Evolutionary conservation across 2,113 vertebrate species (phyloP).

Genomic region (Hystrix cristata): DNA sequence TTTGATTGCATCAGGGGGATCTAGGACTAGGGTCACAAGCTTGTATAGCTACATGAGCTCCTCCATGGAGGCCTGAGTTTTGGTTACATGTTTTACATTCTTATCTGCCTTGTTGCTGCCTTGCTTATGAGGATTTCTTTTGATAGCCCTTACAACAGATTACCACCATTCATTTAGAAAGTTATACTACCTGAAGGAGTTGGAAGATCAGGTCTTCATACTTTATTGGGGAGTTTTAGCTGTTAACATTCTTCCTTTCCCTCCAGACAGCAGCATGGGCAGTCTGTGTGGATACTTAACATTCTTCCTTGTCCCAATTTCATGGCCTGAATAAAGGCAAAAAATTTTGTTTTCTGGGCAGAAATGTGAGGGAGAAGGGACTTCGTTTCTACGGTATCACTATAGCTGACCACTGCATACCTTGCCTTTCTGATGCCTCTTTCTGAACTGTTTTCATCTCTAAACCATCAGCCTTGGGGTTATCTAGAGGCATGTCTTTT

Average conservation of each 20-base stretch:
- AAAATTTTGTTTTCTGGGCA: not conserved
- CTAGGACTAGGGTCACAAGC: not conserved
- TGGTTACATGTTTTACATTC: not conserved
- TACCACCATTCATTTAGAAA: not conserved
- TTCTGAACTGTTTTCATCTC: not conserved
- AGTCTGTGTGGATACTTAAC: not conserved
- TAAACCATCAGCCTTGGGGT: no score
- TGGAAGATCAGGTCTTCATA: not conserved
- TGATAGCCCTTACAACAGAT: not conserved
- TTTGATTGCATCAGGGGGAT: not conserved
- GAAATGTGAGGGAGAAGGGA: not conserved
- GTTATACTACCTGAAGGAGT: not conserved
- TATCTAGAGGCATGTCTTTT: not conserved
- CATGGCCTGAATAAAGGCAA: not conserved
- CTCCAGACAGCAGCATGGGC: not conserved
- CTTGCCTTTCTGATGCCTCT: not conserved
- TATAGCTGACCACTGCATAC: not conserved
- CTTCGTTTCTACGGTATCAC: no score
- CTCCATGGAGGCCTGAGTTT: not conserved
- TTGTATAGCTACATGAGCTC: not conserved
- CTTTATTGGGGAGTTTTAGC: not conserved
- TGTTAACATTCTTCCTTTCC: not conserved
- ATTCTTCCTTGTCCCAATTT: not conserved
- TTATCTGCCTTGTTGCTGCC: not conserved
- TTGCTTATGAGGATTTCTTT: not conserved